phyloP scores from a whole-genome alignment of 2,888 invertebrate genomes.

The Caenorhabditis panamensis region DNA sequence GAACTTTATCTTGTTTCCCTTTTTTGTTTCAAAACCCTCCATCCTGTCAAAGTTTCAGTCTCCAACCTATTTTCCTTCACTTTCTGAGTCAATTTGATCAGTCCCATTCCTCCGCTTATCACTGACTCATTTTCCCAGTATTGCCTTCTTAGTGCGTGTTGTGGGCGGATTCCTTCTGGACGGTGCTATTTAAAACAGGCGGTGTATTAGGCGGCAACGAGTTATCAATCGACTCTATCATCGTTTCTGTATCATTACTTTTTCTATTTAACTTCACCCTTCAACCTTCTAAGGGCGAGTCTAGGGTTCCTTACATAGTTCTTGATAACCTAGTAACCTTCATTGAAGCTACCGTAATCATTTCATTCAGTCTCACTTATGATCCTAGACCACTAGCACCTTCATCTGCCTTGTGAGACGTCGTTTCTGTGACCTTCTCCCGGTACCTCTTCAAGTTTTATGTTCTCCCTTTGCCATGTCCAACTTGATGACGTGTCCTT shows the following conservation, averaged over 20 bases:
- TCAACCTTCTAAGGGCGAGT: no score
- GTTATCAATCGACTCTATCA: not conserved
- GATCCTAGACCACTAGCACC: no score
- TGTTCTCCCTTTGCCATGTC: not conserved
- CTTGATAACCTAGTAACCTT: no score
- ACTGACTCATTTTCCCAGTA: slow-evolving; percentile 46
- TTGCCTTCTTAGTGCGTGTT: slow-evolving; percentile 14
- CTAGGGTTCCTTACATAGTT: no score
- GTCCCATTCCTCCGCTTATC: not conserved
- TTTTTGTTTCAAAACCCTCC: no score
- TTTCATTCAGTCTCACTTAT: no score
- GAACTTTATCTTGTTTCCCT: no score
- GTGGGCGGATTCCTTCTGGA: slow-evolving; percentile 18
- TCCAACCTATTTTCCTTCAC: not conserved
- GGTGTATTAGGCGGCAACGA: not conserved
- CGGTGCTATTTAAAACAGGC: slow-evolving; percentile 20
- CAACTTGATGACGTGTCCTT: slow-evolving; percentile 18
- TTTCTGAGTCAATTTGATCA: not conserved
- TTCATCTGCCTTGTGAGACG: no score
- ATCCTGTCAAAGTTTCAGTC: no score
- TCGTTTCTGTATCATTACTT: not conserved
- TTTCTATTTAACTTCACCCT: no score
- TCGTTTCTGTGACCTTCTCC: not conserved
- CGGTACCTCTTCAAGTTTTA: not conserved
- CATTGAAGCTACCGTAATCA: no score